phyloP scores from a whole-genome alignment of 2,797 vertebrate species.

The Holocentrus rufus region DNA sequence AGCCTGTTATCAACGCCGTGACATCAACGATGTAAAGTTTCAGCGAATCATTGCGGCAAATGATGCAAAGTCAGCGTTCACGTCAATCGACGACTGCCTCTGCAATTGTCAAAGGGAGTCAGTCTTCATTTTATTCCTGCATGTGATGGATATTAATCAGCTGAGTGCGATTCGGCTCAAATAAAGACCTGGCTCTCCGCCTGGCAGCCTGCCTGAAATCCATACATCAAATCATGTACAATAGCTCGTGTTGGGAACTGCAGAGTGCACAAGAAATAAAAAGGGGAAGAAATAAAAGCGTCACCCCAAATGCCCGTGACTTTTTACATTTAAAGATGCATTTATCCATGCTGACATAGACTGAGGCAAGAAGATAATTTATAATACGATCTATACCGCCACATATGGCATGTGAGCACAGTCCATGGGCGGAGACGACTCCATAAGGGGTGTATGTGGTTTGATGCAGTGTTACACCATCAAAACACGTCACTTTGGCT shows the following conservation, averaged over 20 bases:
- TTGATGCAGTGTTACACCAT: no score
- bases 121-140: background rate
- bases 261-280: background rate
- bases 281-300: no score
- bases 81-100: background rate
- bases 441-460: background rate
- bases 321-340: background rate
- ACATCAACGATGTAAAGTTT: background rate
- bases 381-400: background rate
- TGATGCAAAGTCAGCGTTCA: background rate
- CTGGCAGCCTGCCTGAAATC: conserved; percentile 1
- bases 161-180: background rate
- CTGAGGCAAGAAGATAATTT: no score
- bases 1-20: background rate
- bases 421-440: background rate
- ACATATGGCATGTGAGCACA: background rate
- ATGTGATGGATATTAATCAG: background rate
- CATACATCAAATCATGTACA: no score
- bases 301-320: background rate
- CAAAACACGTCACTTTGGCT: no score
- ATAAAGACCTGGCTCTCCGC: background rate
- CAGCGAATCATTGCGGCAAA: background rate
- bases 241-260: background rate
- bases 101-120: background rate
- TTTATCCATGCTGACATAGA: background rate